These are phyloP conservation scores for Apamea monoglypha DNA, from an alignment of 2,888 invertebrate species.

Conservation along the genomic window DNA sequence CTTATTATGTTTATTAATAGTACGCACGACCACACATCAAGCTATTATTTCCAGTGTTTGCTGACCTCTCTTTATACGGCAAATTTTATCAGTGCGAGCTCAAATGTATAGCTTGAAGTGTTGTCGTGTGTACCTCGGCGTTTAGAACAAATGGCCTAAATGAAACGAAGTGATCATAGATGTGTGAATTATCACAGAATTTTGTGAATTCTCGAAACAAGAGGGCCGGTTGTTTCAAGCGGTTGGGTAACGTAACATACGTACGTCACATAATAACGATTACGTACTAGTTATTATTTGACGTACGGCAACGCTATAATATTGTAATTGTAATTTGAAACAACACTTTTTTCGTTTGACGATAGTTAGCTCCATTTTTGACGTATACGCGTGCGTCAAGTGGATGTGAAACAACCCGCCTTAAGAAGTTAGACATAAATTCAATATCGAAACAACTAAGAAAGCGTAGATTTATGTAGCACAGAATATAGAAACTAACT, in stretches of 20 bases:
- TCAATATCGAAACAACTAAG: not conserved
- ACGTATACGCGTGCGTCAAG: no score
- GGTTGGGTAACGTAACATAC: no score
- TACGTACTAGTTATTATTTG: no score
- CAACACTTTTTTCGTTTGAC: no score
- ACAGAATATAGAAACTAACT: constrained; percentile 1
- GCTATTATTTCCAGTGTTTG: not conserved
- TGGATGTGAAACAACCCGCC: no score
- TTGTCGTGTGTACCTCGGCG: not conserved
- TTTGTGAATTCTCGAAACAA: not conserved
- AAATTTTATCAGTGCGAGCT: not conserved
- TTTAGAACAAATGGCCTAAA: not conserved
- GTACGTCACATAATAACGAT: no score
- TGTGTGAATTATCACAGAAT: constrained; percentile 12
- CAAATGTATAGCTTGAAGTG: not conserved
- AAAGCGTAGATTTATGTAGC: not conserved
- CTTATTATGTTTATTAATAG: constrained; percentile 6
- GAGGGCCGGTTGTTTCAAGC: no score
- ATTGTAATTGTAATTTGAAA: no score
- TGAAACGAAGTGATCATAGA: not conserved
- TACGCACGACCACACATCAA: not conserved
- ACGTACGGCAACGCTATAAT: no score
- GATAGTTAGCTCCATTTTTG: no score
- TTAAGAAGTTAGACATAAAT: not conserved
- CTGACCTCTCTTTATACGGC: not conserved